Evolutionary conservation across 2,113 vertebrate species (phyloP).

Genomic region (Bujurquina vittata): DNA sequence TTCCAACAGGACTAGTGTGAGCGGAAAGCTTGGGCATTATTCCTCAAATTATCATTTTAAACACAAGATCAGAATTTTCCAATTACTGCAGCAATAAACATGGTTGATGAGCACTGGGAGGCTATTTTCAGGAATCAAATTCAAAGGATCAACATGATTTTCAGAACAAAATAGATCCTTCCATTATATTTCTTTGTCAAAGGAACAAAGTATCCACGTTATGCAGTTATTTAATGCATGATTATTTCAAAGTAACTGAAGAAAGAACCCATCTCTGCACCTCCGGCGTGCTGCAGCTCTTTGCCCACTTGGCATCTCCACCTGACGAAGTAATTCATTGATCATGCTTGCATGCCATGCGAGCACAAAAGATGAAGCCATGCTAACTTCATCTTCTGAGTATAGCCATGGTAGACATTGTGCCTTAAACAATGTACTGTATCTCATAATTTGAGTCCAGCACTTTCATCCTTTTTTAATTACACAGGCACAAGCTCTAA

Average conservation of each 20-base stretch:
- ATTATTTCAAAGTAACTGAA: neutral
- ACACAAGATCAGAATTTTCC: too few species aligned
- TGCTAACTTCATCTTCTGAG: constrained; percentile 57
- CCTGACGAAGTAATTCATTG: constrained; percentile 45
- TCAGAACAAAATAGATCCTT: too few species aligned
- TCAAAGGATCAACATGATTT: neutral
- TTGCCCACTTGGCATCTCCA: constrained; percentile 22
- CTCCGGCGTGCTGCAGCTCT: neutral
- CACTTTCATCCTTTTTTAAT: constrained; percentile 63
- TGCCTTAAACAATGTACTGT: constrained; percentile 61
- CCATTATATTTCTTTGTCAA: neutral
- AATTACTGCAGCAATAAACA: too few species aligned
- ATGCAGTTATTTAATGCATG: neutral
- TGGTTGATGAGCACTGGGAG: too few species aligned
- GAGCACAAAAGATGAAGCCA: constrained; percentile 50
- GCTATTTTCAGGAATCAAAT: too few species aligned
- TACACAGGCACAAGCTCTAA: constrained; percentile 47
- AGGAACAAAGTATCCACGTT: neutral
- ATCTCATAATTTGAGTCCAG: constrained; percentile 63
- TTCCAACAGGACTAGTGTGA: neutral
- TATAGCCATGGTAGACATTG: constrained; percentile 42
- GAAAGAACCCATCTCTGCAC: neutral
- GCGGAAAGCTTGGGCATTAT: too few species aligned
- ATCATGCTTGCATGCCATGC: constrained; percentile 44
- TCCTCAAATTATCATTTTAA: too few species aligned